Percentiles rank a stretch among this genome's conserved stretches.
These are phyloP conservation scores for Rhyacichthys aspro DNA, from an alignment of 2,797 vertebrate genomes.

Conservation along the genomic window DNA sequence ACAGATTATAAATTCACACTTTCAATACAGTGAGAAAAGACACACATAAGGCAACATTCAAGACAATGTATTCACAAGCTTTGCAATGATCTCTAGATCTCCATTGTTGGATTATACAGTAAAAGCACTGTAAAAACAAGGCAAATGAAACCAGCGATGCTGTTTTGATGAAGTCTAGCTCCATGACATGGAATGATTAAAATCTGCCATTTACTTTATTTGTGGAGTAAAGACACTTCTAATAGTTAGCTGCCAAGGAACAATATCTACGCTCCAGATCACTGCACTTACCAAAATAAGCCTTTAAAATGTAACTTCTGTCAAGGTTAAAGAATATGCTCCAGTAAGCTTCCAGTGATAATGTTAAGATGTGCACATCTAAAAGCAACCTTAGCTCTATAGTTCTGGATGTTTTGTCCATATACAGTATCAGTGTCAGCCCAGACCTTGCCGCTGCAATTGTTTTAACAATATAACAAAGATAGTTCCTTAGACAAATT, in stretches of 20 bases:
- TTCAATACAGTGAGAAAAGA: not conserved
- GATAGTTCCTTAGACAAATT: constrained; percentile 31
- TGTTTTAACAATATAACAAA: constrained; percentile 31
- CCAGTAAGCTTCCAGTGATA: constrained; percentile 25
- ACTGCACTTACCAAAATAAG: constrained; percentile 51
- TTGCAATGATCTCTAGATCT: constrained; percentile 13
- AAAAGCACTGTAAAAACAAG: constrained; percentile 24
- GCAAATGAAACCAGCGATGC: constrained; percentile 29
- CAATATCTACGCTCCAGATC: constrained; percentile 52
- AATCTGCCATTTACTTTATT: constrained; percentile 47
- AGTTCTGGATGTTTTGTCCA: constrained; percentile 11
- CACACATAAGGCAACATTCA: constrained; percentile 12
- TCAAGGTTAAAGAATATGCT: constrained; percentile 22
- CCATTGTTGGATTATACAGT: constrained; percentile 19
- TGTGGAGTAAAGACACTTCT: constrained; percentile 55
- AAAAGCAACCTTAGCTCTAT: not conserved
- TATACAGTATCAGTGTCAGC: constrained; percentile 27
- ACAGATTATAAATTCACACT: not conserved
- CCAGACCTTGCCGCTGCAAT: constrained; percentile 57
- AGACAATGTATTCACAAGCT: constrained; percentile 12
- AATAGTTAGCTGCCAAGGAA: constrained; percentile 72
- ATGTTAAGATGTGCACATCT: constrained; percentile 12
- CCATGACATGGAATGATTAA: constrained; percentile 69
- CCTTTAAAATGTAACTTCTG: constrained; percentile 33
- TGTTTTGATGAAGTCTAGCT: not conserved